Percentiles rank a stretch among this genome's conserved stretches.
phyloP scores from a whole-genome alignment of 2,888 invertebrate genomes.

The Amphipoea lucens region DNA sequence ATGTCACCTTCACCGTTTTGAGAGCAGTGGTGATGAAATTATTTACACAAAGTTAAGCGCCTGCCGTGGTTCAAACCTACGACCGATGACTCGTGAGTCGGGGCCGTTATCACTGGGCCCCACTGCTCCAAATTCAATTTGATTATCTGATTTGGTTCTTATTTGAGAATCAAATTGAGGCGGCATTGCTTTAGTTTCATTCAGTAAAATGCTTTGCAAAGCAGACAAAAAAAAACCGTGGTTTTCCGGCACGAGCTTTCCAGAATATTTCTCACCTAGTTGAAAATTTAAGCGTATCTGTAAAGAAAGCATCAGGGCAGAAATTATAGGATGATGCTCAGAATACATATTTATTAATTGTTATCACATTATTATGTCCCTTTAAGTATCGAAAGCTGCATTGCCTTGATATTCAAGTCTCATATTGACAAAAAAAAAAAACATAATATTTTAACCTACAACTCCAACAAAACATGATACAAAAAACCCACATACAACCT shows the following conservation, averaged over 20 bases:
- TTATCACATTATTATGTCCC: neutral
- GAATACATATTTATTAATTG: neutral
- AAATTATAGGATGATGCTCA: neutral
- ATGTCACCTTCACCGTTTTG: neutral
- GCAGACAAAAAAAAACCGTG: neutral
- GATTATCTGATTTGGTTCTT: neutral
- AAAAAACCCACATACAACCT: constrained; percentile 32
- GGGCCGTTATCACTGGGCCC: neutral
- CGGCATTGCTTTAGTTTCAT: neutral
- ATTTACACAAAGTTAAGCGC: neutral
- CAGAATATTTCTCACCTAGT: neutral
- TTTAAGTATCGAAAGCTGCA: neutral
- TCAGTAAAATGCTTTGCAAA: neutral
- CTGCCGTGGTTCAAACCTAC: neutral
- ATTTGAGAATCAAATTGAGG: neutral
- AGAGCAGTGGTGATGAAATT: neutral
- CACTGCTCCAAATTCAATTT: neutral
- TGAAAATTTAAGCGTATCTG: neutral
- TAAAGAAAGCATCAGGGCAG: neutral
- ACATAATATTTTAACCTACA: neutral
- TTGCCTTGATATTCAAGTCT: neutral
- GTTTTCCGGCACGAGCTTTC: neutral
- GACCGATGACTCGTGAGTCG: neutral
- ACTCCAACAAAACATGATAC: constrained; percentile 8
- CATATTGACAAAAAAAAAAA: neutral